Evolutionary conservation across 2,113 vertebrate species (phyloP).

Genomic region (Pedionomus torquatus): DNA sequence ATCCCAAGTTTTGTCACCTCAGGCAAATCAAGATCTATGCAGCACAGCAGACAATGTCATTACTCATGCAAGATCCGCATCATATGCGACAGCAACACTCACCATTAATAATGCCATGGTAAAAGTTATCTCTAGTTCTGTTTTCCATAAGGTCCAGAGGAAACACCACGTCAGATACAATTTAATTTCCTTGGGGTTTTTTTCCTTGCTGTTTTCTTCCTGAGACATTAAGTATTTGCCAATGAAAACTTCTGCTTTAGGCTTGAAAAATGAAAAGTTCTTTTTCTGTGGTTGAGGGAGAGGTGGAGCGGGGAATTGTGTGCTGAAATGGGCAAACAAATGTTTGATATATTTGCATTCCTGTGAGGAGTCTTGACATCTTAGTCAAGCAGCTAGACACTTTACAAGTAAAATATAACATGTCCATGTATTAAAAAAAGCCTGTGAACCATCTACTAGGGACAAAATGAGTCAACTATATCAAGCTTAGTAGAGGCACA

Average conservation of each 20-base stretch:
- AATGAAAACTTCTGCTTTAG: neutral
- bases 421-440: neutral
- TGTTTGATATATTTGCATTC: neutral
- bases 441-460: neutral
- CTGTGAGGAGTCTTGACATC: neutral
- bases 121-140: neutral
- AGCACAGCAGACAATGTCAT: neutral
- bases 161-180: neutral
- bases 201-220: neutral
- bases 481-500: neutral
- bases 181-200: neutral
- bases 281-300: neutral
- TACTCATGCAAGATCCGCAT: neutral
- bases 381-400: neutral
- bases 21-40: neutral
- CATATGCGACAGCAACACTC: fast-evolving
- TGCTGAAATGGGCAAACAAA: neutral
- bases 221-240: fast-evolving
- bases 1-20: neutral
- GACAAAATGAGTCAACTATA: neutral
- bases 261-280: neutral
- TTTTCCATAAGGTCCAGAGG: neutral
- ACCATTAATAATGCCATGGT: neutral
- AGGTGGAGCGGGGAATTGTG: neutral
- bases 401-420: neutral